Evolutionary conservation across 2,797 vertebrate species (phyloP).

Genomic region (Myoxocephalus aenaeus): DNA sequence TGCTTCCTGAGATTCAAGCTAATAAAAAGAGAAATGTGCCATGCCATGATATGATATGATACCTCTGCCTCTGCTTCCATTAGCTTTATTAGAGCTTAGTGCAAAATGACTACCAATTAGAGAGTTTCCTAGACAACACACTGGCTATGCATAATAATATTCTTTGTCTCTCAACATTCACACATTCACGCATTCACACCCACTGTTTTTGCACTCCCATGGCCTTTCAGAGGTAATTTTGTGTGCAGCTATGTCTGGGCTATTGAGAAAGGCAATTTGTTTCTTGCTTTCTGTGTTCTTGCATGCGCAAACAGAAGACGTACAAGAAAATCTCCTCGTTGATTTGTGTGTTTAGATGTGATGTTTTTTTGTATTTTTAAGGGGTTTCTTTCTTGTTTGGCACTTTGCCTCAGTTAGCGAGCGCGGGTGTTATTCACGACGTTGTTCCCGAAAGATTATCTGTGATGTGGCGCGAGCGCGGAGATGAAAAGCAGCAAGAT

Average conservation of each 20-base stretch:
- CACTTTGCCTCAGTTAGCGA: slow-evolving; percentile 32
- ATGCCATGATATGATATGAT: slow-evolving; percentile 50
- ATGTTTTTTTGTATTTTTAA: neutral
- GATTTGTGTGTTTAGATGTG: neutral
- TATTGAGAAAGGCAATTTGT: slow-evolving; percentile 58
- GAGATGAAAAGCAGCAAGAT: slow-evolving; percentile 61
- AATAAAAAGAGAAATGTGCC: slow-evolving; percentile 50
- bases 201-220: slow-evolving; percentile 57
- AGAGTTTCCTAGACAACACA: slow-evolving; percentile 76
- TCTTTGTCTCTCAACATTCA: slow-evolving; percentile 48
- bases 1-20: slow-evolving; percentile 47
- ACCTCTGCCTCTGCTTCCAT: slow-evolving; percentile 67
- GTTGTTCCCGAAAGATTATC: slow-evolving; percentile 42
- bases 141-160: slow-evolving; percentile 64
- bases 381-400: slow-evolving; percentile 11
- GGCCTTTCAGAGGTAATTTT: slow-evolving; percentile 64
- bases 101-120: slow-evolving; percentile 80
- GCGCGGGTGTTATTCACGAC: slow-evolving; percentile 35
- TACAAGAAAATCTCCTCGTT: neutral
- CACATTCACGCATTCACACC: slow-evolving; percentile 31
- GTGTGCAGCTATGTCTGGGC: slow-evolving; percentile 47
- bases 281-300: slow-evolving; percentile 38
- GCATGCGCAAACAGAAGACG: slow-evolving; percentile 6
- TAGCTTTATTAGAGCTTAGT: slow-evolving; percentile 73
- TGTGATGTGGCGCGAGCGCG: slow-evolving; percentile 45